Conservation (phyloP, 2,888 invertebrate species). For the Acleris literana region DNA sequence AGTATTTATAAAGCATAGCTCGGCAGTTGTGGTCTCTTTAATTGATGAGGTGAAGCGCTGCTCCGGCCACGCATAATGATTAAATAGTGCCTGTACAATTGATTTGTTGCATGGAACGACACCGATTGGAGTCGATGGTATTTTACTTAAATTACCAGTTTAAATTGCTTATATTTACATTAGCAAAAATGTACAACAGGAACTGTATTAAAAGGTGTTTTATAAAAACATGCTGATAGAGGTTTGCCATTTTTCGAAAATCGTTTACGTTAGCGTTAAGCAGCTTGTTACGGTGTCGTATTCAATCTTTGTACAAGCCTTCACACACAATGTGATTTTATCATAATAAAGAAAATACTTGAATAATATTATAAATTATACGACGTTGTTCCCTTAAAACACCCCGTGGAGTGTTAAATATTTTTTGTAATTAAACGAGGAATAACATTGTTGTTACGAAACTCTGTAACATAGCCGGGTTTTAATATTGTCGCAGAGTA, state of each 20-base stretch:
- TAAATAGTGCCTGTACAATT: not conserved
- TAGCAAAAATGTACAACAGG: too few relatives aligned
- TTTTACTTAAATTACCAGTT: not conserved
- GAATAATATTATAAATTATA: not conserved
- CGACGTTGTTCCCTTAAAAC: not conserved
- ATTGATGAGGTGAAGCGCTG: constrained; percentile 23
- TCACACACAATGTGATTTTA: not conserved
- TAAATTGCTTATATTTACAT: not conserved
- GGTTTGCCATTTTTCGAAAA: too few relatives aligned
- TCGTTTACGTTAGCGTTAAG: too few relatives aligned
- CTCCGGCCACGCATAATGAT: not conserved
- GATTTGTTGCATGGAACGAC: not conserved
- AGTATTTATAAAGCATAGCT: constrained; percentile 25
- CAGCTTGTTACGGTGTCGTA: too few relatives aligned
- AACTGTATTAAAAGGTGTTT: too few relatives aligned
- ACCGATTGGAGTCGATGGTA: not conserved
- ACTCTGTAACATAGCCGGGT: not conserved
- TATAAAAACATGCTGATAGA: too few relatives aligned
- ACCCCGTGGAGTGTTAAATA: constrained; percentile 5
- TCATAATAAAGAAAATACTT: constrained; percentile 1
- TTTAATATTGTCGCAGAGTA: constrained; percentile 7
- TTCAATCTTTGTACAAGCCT: too few relatives aligned
- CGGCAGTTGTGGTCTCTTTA: constrained; percentile 25
- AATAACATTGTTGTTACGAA: constrained; percentile 9
- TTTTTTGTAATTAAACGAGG: constrained; percentile 14